A percentile compares a stretch with the other conserved stretches of the same genome.
Conservation (phyloP, 2,888 invertebrate genomes). For the Diaprepes abbreviatus region DNA sequence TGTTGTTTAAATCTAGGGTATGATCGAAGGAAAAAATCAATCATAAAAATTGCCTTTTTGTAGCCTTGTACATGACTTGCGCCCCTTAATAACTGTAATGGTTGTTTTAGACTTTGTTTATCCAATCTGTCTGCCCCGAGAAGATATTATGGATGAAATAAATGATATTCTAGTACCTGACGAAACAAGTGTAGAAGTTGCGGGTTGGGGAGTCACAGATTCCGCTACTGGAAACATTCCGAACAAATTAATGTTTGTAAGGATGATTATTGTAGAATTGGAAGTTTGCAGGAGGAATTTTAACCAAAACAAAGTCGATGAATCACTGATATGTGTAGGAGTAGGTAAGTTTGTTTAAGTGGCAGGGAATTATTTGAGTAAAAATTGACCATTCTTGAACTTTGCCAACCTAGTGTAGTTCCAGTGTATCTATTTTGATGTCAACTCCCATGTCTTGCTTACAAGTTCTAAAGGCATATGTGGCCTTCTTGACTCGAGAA, state of each 20-base stretch:
- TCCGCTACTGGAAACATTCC: conserved; percentile 25
- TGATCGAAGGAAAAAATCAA: no score
- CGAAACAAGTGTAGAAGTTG: conserved; percentile 69
- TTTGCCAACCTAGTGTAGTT: no score
- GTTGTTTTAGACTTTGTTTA: conserved; percentile 70
- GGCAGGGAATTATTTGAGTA: no score
- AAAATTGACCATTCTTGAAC: no score
- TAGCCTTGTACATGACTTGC: no score
- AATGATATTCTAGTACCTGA: conserved; percentile 64
- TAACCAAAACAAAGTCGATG: conserved; percentile 20
- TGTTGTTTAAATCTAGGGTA: no score
- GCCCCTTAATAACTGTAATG: no score
- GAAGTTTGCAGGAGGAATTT: conserved; percentile 42
- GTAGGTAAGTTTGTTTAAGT: conserved; percentile 39
- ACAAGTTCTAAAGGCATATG: no score
- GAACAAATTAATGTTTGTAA: conserved; percentile 43
- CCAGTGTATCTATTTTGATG: no score
- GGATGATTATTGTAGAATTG: conserved; percentile 41
- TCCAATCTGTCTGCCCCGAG: conserved; percentile 73
- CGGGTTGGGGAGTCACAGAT: conserved; percentile 68
- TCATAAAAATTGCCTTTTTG: no score
- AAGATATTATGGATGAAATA: conserved; percentile 60
- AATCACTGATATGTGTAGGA: conserved; percentile 51
- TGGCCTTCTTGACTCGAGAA: no score
- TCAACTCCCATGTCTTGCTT: no score